Base-by-base conservation (phyloP, 2,888 invertebrate species). In the Siphonodentalium dalli region DNA sequence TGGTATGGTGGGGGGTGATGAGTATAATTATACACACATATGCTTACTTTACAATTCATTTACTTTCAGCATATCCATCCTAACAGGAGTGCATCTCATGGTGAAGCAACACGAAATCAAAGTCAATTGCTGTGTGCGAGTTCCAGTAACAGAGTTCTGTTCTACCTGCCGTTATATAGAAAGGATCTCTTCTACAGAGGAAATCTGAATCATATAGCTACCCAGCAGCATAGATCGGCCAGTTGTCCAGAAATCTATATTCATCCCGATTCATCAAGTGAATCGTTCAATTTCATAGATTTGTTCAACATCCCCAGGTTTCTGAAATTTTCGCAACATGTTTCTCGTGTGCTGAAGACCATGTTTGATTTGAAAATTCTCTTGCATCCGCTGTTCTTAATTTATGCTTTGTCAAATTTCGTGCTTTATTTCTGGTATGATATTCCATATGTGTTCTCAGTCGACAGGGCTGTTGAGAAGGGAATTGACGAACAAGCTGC, bases 381-480 rank as follows among this genome's bases (percentile, higher is more conserved):
- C 9, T 62, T 53, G 37, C 71, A 71, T 53, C 68, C 66, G 0
- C 58, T 77, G 15, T 80, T 76, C 55, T 41, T 75, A 2, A 9
- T 76, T 11, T 87, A 94, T 75, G 91, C 91, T 50, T 75, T 93
- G 15, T 91, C 93, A 47, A 94, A 93, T 63, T 88, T 93, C 68
- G 85, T 94, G 47, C 86, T 96, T 45, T 96, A 95, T 83, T 88
- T 90, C 72, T 94, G 93, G 91, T 83, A 83, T 61, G 95, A 97
- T 75, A 91, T 96, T 53, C 94, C 95, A 13, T 97, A 97, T 83
- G 91, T 96, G 80, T 96, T 93, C 82, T 85, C 95, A 59, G 90
- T 91, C 48, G 93, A 95, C 78, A 89, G 92, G 84, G 74, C 73
- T 3, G 86, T 86, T 29, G 86, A 87, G 9, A 85, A 87, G 58